phyloP scores from a whole-genome alignment of 2,888 invertebrate genomes.

The Diploptera punctata region DNA sequence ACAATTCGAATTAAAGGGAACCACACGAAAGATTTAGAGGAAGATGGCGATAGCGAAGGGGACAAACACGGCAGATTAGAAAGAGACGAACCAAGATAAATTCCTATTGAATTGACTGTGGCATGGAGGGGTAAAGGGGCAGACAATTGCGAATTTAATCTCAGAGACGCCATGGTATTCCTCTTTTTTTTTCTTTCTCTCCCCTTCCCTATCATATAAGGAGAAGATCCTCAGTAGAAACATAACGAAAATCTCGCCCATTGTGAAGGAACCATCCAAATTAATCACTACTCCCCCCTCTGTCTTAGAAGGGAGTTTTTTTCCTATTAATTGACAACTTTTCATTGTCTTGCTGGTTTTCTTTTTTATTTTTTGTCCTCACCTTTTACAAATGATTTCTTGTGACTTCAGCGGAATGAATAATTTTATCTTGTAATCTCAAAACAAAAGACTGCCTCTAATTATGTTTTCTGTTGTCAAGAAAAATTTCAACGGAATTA shows the following conservation, averaged over 20 bases:
- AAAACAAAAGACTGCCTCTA: too few species aligned
- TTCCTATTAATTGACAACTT: slow-evolving; percentile 17
- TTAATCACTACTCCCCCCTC: slow-evolving; percentile 1
- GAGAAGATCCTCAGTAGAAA: background rate
- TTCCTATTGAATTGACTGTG: slow-evolving; percentile 28
- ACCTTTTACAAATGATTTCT: background rate
- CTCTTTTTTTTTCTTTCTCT: background rate
- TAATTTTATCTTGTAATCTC: background rate
- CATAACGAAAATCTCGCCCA: slow-evolving; percentile 5
- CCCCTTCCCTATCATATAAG: background rate
- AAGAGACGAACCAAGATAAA: slow-evolving; percentile 15
- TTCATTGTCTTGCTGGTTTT: background rate
- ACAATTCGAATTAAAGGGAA: slow-evolving; percentile 30
- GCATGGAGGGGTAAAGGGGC: background rate
- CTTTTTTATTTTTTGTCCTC: background rate
- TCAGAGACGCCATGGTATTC: slow-evolving; percentile 9
- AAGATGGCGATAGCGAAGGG: background rate
- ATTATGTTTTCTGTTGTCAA: too few species aligned
- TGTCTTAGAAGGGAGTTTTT: background rate
- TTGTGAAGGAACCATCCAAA: slow-evolving; percentile 6
- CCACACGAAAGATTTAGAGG: slow-evolving; percentile 27
- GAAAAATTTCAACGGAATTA: too few species aligned
- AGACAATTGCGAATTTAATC: slow-evolving; percentile 30
- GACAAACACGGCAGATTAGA: slow-evolving; percentile 11
- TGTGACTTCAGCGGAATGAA: background rate